Evolutionary conservation across 2,113 vertebrate species (phyloP), one percentile per base, ranked within the genome.

Genomic region (Corythoichthys haematopterus): DNA sequence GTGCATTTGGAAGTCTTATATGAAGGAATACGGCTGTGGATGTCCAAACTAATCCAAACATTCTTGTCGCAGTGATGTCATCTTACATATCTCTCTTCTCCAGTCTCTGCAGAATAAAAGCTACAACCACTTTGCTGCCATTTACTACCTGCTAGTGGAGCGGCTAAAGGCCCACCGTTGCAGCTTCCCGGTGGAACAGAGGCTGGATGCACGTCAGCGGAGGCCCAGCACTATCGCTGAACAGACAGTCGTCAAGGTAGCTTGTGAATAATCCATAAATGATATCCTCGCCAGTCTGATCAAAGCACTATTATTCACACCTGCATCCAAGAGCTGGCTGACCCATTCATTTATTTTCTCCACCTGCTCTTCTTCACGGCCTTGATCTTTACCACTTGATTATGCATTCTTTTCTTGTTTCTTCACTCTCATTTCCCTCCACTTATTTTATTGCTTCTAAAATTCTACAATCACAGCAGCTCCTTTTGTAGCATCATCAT

Each of bases 61-160:
- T 50, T 5, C 2, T 48, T 9, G 20, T 64, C 33, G 14, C 10
- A 13, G 33, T 72, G 40, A 63, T 3, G 47, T 57, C 46, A 64
- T n/a, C 57, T 5, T 71, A 64, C 45, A 57, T 66, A 16, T 76
- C 75, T 66, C 70, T 88, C 45, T 79, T 75, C 66, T 79, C 16
- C 89, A 99, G 97, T 98, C 97, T 75, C 90, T 99, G 78, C 94
- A 98, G 91, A 96, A 96, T 91, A 97, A 96, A 90, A 98, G 95
- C 84, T 99, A 98, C 77, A 98, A 99, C 91, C 97, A 99, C 91
- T 99, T 98, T 83, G 96, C 96, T 87, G 97, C 97, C 73, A 99
- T 99, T 86, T 99, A 99, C 84, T 98, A 94, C 91, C 88, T 99
- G 87, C 82, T 99, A 85, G 95, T 99, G 84, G 97, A 99, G 85